Conservation (phyloP, 2,113 vertebrate genomes). For the Oxyruncus cristatus region DNA sequence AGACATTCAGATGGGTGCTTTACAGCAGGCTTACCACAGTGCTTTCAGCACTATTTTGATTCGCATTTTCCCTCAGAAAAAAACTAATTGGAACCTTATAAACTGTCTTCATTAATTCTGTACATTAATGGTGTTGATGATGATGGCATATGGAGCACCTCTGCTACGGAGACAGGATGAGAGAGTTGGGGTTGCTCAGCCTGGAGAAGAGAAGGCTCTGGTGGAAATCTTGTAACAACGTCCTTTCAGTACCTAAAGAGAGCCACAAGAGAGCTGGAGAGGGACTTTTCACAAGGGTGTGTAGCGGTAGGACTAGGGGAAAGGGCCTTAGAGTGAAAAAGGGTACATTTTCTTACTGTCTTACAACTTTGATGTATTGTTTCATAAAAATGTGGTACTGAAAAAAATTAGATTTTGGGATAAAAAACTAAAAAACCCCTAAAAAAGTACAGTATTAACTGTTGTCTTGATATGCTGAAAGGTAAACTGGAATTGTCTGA, state of each 20-base stretch:
- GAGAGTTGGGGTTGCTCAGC: no score
- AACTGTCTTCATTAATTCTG: neutral
- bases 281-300: neutral
- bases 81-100: neutral
- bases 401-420: accelerated
- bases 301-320: neutral
- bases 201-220: neutral
- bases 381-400: neutral
- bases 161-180: neutral
- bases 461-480: neutral
- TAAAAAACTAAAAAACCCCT: neutral
- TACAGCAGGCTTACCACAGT: neutral
- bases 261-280: neutral
- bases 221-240: neutral
- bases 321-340: neutral
- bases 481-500: neutral
- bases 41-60: neutral
- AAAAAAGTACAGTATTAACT: neutral
- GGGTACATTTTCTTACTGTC: no score
- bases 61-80: neutral
- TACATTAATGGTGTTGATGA: neutral
- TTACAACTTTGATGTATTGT: neutral
- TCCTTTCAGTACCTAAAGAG: neutral
- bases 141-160: neutral
- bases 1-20: neutral